These are phyloP conservation scores for Spodoptera picta DNA, from an alignment of 2,888 invertebrate genomes.

Conservation along the genomic window DNA sequence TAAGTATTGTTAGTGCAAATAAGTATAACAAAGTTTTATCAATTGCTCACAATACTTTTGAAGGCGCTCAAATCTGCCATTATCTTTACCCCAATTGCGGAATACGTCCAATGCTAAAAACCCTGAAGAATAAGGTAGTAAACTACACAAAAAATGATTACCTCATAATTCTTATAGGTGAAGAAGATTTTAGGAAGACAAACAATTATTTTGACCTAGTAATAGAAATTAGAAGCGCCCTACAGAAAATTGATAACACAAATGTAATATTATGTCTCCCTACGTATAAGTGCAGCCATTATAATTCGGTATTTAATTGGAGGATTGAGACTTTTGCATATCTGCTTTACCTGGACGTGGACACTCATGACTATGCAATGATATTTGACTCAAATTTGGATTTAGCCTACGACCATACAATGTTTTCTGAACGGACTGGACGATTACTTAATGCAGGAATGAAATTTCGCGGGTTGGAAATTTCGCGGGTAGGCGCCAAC, in stretches of 20 bases:
- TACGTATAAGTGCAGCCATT: background rate
- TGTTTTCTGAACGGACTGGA: constrained; percentile 7
- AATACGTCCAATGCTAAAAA: too few species aligned
- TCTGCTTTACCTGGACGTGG: constrained; percentile 13
- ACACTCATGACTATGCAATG: constrained; percentile 10
- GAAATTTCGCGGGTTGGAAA: too few species aligned
- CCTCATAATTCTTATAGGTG: constrained; percentile 1
- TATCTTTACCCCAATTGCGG: too few species aligned
- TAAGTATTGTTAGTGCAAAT: too few species aligned
- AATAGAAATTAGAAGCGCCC: background rate
- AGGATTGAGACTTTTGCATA: constrained; percentile 16
- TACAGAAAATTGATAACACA: too few species aligned
- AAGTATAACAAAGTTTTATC: too few species aligned
- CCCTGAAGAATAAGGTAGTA: too few species aligned
- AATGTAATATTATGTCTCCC: too few species aligned
- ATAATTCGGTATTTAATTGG: constrained; percentile 13
- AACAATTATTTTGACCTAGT: constrained; percentile 2
- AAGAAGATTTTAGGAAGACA: background rate
- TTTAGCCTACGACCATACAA: background rate
- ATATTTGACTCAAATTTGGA: constrained; percentile 14
- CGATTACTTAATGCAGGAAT: too few species aligned
- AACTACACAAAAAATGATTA: background rate
- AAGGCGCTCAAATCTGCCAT: too few species aligned
- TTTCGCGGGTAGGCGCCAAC: too few species aligned
- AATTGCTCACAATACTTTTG: too few species aligned